A percentile compares a stretch with the other conserved stretches of the same genome.
Evolutionary conservation across 2,113 vertebrate species (phyloP).

Genomic region (Lamprotornis superbus): DNA sequence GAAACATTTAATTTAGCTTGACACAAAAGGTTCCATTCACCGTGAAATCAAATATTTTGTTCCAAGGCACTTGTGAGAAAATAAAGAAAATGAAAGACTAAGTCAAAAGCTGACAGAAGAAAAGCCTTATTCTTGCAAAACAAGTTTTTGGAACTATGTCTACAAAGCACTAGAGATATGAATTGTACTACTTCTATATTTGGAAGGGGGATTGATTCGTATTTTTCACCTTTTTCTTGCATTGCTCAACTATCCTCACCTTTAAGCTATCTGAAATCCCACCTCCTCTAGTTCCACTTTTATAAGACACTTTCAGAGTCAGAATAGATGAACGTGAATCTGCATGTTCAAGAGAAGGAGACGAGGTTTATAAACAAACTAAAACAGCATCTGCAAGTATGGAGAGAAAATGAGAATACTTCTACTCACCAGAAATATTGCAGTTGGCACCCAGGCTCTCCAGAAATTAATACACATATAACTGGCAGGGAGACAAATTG

Average conservation of each 20-base stretch:
- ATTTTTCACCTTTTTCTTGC: not conserved
- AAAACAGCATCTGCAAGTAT: not conserved
- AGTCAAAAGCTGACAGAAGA: not conserved
- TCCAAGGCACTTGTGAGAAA: not conserved
- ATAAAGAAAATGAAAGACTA: slow-evolving; percentile 16
- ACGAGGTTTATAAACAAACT: not conserved
- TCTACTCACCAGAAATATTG: not conserved
- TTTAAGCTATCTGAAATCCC: not conserved
- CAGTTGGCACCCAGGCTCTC: not conserved
- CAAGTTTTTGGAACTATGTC: not conserved
- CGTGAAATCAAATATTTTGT: slow-evolving; percentile 52
- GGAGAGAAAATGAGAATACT: not conserved
- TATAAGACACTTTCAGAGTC: not conserved
- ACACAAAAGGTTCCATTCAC: slow-evolving; percentile 39
- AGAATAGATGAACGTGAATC: not conserved
- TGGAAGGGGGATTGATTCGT: not conserved
- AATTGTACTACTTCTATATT: not conserved
- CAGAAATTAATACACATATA: not conserved
- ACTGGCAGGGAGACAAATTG: not conserved
- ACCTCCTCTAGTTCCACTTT: not conserved
- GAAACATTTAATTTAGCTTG: slow-evolving; percentile 38
- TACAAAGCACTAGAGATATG: not conserved
- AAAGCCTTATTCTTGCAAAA: slow-evolving; percentile 5
- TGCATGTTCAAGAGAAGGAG: not conserved
- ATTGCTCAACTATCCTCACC: not conserved